Evolutionary conservation across 92 coral and sea anemone species (phyloP).

Genomic region (Siderastrea siderea): DNA sequence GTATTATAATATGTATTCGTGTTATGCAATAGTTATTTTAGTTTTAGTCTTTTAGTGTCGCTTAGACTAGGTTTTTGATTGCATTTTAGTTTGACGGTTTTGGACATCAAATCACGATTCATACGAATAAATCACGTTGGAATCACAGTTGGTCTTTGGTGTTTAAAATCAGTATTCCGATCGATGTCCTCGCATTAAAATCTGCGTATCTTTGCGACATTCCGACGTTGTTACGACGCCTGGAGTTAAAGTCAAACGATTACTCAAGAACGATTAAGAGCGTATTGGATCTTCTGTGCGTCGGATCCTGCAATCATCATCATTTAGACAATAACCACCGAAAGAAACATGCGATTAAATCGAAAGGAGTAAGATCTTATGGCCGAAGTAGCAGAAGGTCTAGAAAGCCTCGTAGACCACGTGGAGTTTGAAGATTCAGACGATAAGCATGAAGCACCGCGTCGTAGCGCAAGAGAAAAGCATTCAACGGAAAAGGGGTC

Average conservation of each 20-base stretch:
- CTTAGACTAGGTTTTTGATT: slow-evolving; percentile 2
- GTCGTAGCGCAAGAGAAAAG: slow-evolving; percentile 13
- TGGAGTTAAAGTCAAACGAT: no score
- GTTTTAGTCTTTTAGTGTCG: not conserved
- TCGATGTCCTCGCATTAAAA: not conserved
- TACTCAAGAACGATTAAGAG: no score
- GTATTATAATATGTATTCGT: slow-evolving; percentile 8
- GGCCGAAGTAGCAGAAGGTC: not conserved
- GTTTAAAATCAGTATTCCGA: not conserved
- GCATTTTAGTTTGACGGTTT: slow-evolving; percentile 6
- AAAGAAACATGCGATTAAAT: slow-evolving; percentile 1
- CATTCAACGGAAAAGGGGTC: slow-evolving; percentile 21
- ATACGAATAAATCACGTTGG: slow-evolving; percentile 10
- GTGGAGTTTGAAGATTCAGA: slow-evolving; percentile 4
- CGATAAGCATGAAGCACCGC: not conserved
- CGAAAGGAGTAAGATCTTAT: slow-evolving; percentile 2
- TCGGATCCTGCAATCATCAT: not conserved
- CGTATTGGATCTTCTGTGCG: no score
- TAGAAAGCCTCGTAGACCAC: not conserved
- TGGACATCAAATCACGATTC: slow-evolving; percentile 5
- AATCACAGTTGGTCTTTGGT: slow-evolving; percentile 9
- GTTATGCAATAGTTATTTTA: slow-evolving; percentile 8
- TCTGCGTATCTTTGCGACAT: slow-evolving; percentile 8
- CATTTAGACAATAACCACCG: not conserved
- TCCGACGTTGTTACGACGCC: slow-evolving; percentile 3